These are phyloP conservation scores for Scytalopus superciliaris DNA, from an alignment of 2,113 vertebrate genomes.

Conservation along the genomic window DNA sequence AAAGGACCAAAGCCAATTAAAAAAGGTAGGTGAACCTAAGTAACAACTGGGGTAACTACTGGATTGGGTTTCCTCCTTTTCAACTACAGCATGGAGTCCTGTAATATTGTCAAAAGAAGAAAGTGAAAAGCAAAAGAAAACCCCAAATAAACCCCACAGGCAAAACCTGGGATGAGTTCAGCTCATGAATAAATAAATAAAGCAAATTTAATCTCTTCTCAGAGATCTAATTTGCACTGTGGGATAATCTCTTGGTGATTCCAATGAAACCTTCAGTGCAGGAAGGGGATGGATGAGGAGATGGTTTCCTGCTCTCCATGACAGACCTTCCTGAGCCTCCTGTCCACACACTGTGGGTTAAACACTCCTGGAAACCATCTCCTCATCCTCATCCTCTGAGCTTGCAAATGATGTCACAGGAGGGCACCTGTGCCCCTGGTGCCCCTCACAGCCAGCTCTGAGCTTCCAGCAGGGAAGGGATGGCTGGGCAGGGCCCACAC, in stretches of 20 bases:
- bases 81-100: background rate
- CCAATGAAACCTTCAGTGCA: background rate
- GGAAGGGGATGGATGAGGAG: background rate
- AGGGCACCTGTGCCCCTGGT: fast-evolving
- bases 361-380: background rate
- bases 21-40: background rate
- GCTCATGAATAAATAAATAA: background rate
- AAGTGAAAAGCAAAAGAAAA: background rate
- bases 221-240: background rate
- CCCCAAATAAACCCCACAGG: background rate
- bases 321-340: background rate
- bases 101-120: background rate
- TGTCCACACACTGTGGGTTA: fast-evolving
- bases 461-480: background rate
- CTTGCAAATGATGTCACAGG: background rate
- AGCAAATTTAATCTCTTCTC: background rate
- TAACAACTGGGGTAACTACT: background rate
- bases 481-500: background rate
- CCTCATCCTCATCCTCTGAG: no score
- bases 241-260: background rate
- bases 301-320: background rate
- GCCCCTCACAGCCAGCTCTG: background rate
- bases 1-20: conserved; percentile 1
- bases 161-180: background rate
- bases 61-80: background rate